Conservation (phyloP, 2,113 vertebrate genomes). For the Corydoras maculifer region DNA sequence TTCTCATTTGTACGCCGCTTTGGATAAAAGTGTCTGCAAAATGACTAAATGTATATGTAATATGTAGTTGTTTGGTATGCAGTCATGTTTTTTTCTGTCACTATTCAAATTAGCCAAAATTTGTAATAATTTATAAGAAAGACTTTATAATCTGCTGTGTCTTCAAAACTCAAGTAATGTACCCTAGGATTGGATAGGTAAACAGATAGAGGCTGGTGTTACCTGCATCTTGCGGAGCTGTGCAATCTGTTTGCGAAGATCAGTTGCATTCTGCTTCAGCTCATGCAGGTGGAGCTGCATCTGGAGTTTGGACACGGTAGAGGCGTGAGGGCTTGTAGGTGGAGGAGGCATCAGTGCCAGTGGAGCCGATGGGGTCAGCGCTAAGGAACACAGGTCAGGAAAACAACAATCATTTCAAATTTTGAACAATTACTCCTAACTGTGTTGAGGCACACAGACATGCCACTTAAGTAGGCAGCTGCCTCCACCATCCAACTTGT, state of each 20-base stretch:
- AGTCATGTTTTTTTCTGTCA: too few species aligned
- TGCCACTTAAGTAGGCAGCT: slow-evolving; percentile 13
- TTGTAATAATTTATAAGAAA: too few species aligned
- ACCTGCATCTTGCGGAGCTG: slow-evolving; percentile 91
- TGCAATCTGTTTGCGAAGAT: slow-evolving; percentile 86
- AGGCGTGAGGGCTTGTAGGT: slow-evolving; percentile 67
- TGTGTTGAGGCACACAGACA: slow-evolving; percentile 20
- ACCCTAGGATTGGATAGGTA: not conserved
- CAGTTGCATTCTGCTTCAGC: slow-evolving; percentile 88
- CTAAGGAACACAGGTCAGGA: slow-evolving; percentile 53
- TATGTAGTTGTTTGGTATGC: too few species aligned
- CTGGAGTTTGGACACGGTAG: slow-evolving; percentile 76
- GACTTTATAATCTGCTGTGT: not conserved
- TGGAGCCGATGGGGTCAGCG: slow-evolving; percentile 71
- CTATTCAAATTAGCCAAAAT: too few species aligned
- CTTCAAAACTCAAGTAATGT: not conserved
- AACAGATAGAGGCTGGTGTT: slow-evolving; percentile 11
- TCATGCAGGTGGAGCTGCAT: slow-evolving; percentile 94
- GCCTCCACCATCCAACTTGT: not conserved
- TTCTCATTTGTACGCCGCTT: too few species aligned
- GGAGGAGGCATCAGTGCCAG: slow-evolving; percentile 74
- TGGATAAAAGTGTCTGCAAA: too few species aligned
- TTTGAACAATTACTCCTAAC: slow-evolving; percentile 4
- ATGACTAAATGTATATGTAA: too few species aligned
- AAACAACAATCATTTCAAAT: not conserved